Percentiles rank a stretch among this genome's conserved stretches.
phyloP scores from a whole-genome alignment of 2,888 invertebrate genomes.

The Papilio protenor region DNA sequence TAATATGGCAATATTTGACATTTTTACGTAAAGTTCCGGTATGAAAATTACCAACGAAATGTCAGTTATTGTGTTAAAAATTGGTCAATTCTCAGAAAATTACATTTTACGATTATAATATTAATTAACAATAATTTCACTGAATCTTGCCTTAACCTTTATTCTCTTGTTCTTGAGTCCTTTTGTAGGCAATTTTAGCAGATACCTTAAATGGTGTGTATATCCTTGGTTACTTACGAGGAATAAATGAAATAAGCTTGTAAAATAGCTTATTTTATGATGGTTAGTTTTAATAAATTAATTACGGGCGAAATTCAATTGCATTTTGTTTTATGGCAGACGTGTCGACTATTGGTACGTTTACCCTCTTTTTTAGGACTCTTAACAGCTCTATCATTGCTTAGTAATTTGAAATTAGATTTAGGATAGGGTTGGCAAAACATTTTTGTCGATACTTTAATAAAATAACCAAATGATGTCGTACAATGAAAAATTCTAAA shows the following conservation, averaged over 20 bases:
- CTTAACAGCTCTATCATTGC: not conserved
- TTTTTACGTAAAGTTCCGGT: not conserved
- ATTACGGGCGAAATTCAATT: not conserved
- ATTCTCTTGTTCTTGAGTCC: constrained; percentile 7
- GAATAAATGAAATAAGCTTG: not conserved
- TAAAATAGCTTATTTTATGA: not conserved
- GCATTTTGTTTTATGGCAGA: not conserved
- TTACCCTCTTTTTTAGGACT: not conserved
- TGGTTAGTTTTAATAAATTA: not conserved
- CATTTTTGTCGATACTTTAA: not conserved
- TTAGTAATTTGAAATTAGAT: not conserved
- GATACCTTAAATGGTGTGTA: not conserved
- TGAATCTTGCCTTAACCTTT: constrained; percentile 11
- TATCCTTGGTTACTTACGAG: not conserved
- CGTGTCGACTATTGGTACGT: not conserved
- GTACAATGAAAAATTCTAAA: not conserved
- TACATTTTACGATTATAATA: not conserved
- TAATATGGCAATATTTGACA: not conserved
- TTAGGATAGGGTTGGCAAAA: not conserved
- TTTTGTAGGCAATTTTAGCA: constrained; percentile 11
- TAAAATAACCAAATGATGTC: not conserved
- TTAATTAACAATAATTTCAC: constrained; percentile 20
- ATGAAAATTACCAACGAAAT: constrained; percentile 2
- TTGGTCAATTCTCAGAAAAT: constrained; percentile 1
- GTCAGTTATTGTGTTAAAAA: constrained; percentile 14